Base-by-base conservation (phyloP, 2,797 vertebrate species). In the Siniperca obscura region DNA sequence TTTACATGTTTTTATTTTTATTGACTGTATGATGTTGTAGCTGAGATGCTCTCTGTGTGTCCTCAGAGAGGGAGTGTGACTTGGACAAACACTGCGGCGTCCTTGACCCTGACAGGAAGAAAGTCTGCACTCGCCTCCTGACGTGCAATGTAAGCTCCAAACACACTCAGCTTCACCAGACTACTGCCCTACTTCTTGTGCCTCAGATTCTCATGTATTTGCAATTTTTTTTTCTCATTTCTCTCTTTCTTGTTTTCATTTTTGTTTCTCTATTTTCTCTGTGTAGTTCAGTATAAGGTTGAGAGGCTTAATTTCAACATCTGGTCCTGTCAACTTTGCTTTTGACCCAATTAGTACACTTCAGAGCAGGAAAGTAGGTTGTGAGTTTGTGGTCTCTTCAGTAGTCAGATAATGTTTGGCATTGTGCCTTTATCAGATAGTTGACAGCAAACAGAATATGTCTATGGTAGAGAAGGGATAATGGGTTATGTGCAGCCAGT, bases 51-150 rank as follows among this genome's bases (percentile, higher is more conserved):
- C n/a, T 85, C 22, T 88, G 6, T 93, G 72, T 92, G 75, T 89
- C 86, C 73, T 59, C 92, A 98, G 97, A 96, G 85, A 97, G 98
- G 93, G 97, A 97, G 92, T 98, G 97, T 53, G 97, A 98, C 92
- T 93, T 98, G 93, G 97, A 98, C 93, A 96, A 96, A 89, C 98
- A 98, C 93, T 98, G 98, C 25, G 97, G 97, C 4, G 98, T 98
- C 70, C 91, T 98, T 62, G 98, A 98, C 92, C 97, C 96, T 0
- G 97, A 98, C 90, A 96, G 97, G 93, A 97, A 98, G 94, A 98
- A 97, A 91, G 96, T 97, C 90, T 98, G 98, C 92, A 98, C 97
- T 38, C 97, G 98, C 66, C 93, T 98, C 86, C 93, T 98, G 77
- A 98, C 98, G 76, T 98, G 98, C 96, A 98, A 98, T 94, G 97